A percentile compares a stretch with the other conserved stretches of the same genome.
These are phyloP conservation scores for Escarpia spicata DNA, from an alignment of 2,888 invertebrate genomes.

Conservation along the genomic window DNA sequence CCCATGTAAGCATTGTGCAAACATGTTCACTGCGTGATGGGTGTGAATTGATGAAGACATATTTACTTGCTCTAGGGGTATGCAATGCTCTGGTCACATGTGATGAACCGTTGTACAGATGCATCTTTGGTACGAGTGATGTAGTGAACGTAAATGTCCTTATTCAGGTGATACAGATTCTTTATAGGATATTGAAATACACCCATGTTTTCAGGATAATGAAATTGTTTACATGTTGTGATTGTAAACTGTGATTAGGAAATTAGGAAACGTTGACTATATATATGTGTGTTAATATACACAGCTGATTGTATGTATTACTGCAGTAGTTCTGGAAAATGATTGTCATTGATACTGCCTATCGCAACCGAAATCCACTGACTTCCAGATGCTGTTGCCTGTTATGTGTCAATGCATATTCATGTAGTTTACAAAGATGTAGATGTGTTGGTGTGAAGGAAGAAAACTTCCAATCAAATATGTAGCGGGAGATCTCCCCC, in stretches of 20 bases:
- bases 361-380: neutral
- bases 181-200: neutral
- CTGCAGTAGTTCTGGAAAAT: neutral
- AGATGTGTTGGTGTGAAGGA: neutral
- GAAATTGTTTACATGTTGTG: neutral
- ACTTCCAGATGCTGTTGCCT: neutral
- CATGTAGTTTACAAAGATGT: neutral
- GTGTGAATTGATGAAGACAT: neutral
- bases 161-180: neutral
- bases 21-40: neutral
- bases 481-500: too few relatives aligned
- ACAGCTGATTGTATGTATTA: neutral
- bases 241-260: slow-evolving; percentile 1
- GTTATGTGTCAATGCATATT: neutral
- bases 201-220: neutral
- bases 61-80: neutral
- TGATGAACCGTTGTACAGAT: neutral
- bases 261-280: slow-evolving; percentile 8
- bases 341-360: neutral
- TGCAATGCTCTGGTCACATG: neutral
- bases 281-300: neutral
- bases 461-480: too few relatives aligned
- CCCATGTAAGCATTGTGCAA: neutral
- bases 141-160: neutral
- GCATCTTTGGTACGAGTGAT: neutral